phyloP scores from a whole-genome alignment of 2,888 invertebrate species.

The Acleris cristana region DNA sequence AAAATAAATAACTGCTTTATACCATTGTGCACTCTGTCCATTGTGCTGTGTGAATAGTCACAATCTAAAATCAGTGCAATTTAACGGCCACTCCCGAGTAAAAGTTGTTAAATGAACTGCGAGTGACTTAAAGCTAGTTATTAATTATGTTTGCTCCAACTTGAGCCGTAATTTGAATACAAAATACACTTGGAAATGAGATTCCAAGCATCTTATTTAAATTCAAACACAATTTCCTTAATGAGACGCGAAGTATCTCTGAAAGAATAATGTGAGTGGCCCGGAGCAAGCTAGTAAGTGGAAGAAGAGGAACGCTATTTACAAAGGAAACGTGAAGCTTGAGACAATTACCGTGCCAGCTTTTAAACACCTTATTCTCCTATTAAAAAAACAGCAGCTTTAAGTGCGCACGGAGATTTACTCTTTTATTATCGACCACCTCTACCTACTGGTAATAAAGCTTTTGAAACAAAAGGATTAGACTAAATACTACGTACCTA shows the following conservation, averaged over 20 bases:
- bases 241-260: conserved; percentile 66
- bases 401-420: background rate
- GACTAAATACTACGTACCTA: no score
- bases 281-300: conserved; percentile 47
- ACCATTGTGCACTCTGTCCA: background rate
- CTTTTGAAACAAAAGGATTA: no score
- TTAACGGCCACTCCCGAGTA: background rate
- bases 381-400: background rate
- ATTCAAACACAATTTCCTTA: conserved; percentile 72
- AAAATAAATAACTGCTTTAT: no score
- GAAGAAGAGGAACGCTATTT: conserved; percentile 26
- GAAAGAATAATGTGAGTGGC: conserved; percentile 65
- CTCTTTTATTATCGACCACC: no score
- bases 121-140: conserved; percentile 12
- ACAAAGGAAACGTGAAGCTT: conserved; percentile 30
- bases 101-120: background rate
- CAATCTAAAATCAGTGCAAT: background rate
- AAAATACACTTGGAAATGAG: conserved; percentile 56
- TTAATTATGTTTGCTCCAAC: conserved; percentile 16
- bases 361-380: conserved; percentile 1
- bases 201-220: conserved; percentile 57
- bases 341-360: conserved; percentile 18
- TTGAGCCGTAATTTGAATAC: conserved; percentile 42
- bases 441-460: no score
- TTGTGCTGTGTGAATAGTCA: background rate